phyloP scores from a whole-genome alignment of 2,797 vertebrate species.

The Scarus forsteni region DNA sequence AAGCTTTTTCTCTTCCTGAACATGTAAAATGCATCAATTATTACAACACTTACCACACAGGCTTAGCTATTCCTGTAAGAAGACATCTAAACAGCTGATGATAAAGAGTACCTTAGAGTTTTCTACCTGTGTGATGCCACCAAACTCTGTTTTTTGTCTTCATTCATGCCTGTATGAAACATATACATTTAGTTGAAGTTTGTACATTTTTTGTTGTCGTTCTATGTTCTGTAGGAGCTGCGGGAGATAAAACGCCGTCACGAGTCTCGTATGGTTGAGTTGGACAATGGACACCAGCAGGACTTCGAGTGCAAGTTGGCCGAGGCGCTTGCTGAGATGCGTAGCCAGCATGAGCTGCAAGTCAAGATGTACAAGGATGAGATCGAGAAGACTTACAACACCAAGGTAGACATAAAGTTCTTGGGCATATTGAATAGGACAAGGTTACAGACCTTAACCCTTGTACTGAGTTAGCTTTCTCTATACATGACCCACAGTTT shows the following conservation, averaged over 20 bases:
- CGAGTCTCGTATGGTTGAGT: slow-evolving; percentile 92
- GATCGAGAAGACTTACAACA: slow-evolving; percentile 93
- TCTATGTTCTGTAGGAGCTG: slow-evolving; percentile 84
- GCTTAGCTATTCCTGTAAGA: no score
- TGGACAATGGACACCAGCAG: slow-evolving; percentile 89
- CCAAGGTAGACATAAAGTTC: slow-evolving; percentile 84
- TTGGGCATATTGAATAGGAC: no score
- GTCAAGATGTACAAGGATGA: slow-evolving; percentile 94
- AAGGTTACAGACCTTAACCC: no score
- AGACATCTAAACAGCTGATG: no score
- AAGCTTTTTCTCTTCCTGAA: no score
- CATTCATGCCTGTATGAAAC: background rate
- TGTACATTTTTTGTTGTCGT: background rate
- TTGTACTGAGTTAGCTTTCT: no score
- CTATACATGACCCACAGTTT: no score
- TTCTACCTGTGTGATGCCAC: no score
- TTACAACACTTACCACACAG: no score
- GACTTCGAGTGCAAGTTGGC: slow-evolving; percentile 94
- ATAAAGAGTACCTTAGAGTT: no score
- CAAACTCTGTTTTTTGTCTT: no score
- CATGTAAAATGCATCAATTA: no score
- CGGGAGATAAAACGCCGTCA: slow-evolving; percentile 92
- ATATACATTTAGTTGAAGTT: background rate
- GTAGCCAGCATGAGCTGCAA: slow-evolving; percentile 93
- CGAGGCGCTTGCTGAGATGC: slow-evolving; percentile 90